Percentiles rank a stretch among this genome's conserved stretches.
phyloP scores from a whole-genome alignment of 2,888 invertebrate species.

The Colostygia pectinataria region DNA sequence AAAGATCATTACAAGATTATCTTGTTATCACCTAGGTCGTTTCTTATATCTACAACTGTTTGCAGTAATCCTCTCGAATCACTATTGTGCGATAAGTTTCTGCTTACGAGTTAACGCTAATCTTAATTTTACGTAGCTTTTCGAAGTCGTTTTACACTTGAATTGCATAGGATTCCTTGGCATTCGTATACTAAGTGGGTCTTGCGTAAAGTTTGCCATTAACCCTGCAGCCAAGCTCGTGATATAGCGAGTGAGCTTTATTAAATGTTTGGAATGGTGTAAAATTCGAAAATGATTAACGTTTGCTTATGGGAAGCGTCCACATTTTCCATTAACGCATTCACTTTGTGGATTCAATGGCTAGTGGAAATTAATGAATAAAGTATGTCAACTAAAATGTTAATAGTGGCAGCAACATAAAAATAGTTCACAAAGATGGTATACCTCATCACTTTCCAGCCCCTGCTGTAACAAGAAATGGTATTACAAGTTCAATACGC shows the following conservation, averaged over 20 bases:
- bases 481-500: constrained; percentile 82
- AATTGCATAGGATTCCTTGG: constrained; percentile 18
- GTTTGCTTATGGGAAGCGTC: constrained; percentile 79
- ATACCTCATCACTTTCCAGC: constrained; percentile 96
- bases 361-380: constrained; percentile 77
- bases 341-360: constrained; percentile 75
- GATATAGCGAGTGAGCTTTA: constrained; percentile 66
- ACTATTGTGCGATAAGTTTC: constrained; percentile 12
- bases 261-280: constrained; percentile 61
- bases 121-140: constrained; percentile 13
- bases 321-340: constrained; percentile 79
- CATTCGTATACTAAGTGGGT: constrained; percentile 29
- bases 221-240: constrained; percentile 60
- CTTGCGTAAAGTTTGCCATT: constrained; percentile 34
- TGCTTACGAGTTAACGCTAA: constrained; percentile 18
- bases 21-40: constrained; percentile 13
- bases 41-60: constrained; percentile 24
- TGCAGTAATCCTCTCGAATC: constrained; percentile 9
- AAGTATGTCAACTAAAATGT: constrained; percentile 77
- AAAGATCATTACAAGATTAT: constrained; percentile 19
- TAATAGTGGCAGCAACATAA: constrained; percentile 83
- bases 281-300: constrained; percentile 61
- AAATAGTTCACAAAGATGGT: constrained; percentile 83
- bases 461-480: constrained; percentile 91
- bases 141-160: constrained; percentile 18